Base-by-base conservation (phyloP, 2,113 vertebrate species). In the Pedionomus torquatus region DNA sequence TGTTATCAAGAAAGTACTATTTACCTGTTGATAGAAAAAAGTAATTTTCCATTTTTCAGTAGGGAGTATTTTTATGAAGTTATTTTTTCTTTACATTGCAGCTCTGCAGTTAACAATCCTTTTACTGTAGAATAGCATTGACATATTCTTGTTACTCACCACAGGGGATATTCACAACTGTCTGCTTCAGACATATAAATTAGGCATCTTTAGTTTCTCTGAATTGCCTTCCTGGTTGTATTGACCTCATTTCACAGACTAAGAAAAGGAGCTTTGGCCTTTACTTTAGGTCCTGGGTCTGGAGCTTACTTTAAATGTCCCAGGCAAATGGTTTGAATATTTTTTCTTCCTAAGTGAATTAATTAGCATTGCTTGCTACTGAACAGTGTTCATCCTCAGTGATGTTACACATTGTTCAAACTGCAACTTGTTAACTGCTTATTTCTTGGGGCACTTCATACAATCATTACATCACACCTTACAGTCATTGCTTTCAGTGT, bases 111-210 rank as follows among this genome's bases (percentile, higher is more conserved):
- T 95, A 95, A 60, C 60, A 95, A 64, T 89, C 44, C 37, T 92
- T 95, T 93, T 91, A 61, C 88, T 57, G 74, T 54, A 49, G 44
- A 87, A 87, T 31, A 69, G 23, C 52, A 76, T n/a, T 91, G 94
- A 91, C 86, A 78, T 35, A 84, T 95, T 95, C 86, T 86, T 95
- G 90, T 90, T 96, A 54, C 69, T 93, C 85, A 87, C 90, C 63
- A 72, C 72, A 75, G 91, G 96, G 43, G 81, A 87, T 68, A 78
- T 89, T 95, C 87, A 93, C 69, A 91, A 91, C 87, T 93, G 69
- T 89, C 87, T 96, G 70, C 48, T 87, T 92, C 81, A 94, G 61
- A 74, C 83, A 87, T 94, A 91, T 79, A 84, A 96, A 96, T 94
- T 65, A 95, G 70, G 74, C 30, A 52, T 78, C 33, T 93, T 87